These are phyloP conservation scores for Cosmopolites sordidus DNA, from an alignment of 2,888 invertebrate species.

Conservation along the genomic window DNA sequence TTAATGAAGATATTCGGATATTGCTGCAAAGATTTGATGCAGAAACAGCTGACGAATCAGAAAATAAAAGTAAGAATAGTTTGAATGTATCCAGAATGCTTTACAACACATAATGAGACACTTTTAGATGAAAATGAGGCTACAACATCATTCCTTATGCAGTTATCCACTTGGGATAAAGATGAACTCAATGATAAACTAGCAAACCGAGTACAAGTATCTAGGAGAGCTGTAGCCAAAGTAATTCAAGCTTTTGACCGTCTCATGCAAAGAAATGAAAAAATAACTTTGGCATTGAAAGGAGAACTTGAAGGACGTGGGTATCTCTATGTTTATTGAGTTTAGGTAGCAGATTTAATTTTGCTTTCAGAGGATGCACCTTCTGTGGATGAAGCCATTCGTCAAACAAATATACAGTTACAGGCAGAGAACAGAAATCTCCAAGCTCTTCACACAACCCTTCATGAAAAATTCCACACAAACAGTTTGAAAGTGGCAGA, in stretches of 20 bases:
- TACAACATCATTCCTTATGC: conserved; percentile 91
- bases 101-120: too few relatives aligned
- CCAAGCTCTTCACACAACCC: conserved; percentile 83
- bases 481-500: conserved; percentile 88
- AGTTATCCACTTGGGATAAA: conserved; percentile 96
- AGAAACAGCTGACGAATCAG: conserved; percentile 93
- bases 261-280: conserved; percentile 91
- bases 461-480: conserved; percentile 91
- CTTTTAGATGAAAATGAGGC: conserved; percentile 88
- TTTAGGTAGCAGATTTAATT: not conserved
- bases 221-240: conserved; percentile 93
- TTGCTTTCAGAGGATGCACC: conserved; percentile 57
- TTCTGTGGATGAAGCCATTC: conserved; percentile 75
- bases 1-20: conserved; percentile 95
- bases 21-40: conserved; percentile 94
- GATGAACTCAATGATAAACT: conserved; percentile 94
- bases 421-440: conserved; percentile 87
- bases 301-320: conserved; percentile 71
- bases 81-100: not conserved
- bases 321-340: conserved; percentile 23
- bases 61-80: conserved; percentile 73
- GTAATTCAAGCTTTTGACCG: conserved; percentile 95
- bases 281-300: conserved; percentile 83
- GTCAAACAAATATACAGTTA: conserved; percentile 80
- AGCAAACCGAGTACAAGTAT: conserved; percentile 92